Evolutionary conservation across 2,113 vertebrate species (phyloP), one percentile per base, ranked within the genome.

Genomic region (Dromaius novaehollandiae): DNA sequence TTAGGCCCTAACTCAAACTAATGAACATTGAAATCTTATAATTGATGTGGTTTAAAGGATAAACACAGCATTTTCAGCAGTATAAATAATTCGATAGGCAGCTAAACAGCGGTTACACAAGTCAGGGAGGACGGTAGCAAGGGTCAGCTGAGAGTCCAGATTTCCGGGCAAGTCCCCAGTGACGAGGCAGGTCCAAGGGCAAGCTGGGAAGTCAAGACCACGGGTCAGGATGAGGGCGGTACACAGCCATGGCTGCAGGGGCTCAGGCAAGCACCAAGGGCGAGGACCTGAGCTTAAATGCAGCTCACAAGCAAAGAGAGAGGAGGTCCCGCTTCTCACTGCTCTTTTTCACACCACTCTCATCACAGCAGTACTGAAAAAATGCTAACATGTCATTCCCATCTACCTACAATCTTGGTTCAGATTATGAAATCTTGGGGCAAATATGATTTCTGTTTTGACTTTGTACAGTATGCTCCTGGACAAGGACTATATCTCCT

Each of bases 341-440:
- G 40, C 6, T 75, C 75, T 77, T 9, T 58, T 16, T 65, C 38
- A 15, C 19, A n/a, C 56, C 13, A 21, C 13, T 26, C 28, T 77
- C 3, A 0, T 46, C 58, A 42, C 65, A 63, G 24, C 0, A 0
- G 9, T 32, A 48, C 46, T 48, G 46, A 48, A 48, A 48, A 48
- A 48, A 48, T 19, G 46, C 46, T 48, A 48, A 19, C 46, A 46
- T 46, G 7, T 48, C 19, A 48, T 48, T 18, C 18, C 18, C 18
- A 18, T 48, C 46, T 48, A 19, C 46, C 46, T 48, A 48, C 46
- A 48, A 9, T 48, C 46, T 48, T 48, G 18, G 19, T 48, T 48
- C 46, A 19, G 18, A 19, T 19, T 48, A 48, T 9, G 46, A 48
- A 19, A 19, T 48, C 46, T 48, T 20, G 46, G 46, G 18, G 46